A percentile compares a stretch with the other conserved stretches of the same genome.
Evolutionary conservation across 2,888 invertebrate genomes (phyloP).

Genomic region (Galerucella calmariensis): DNA sequence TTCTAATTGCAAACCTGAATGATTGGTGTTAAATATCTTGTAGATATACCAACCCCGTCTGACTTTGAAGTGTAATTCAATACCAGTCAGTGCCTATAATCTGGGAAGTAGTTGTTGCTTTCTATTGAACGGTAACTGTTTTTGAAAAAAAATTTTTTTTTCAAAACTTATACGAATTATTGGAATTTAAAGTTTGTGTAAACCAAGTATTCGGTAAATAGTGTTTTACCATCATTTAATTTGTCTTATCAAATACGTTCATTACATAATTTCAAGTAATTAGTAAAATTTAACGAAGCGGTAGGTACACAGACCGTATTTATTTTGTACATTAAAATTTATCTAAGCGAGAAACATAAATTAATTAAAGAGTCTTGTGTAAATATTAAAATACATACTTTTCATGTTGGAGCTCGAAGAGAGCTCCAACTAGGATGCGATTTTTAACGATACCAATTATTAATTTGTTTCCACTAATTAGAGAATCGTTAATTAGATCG

Average conservation of each 20-base stretch:
- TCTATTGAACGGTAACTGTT: too few relatives aligned
- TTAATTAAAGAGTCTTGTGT: constrained; percentile 47
- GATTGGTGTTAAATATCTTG: too few relatives aligned
- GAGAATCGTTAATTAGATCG: constrained; percentile 11
- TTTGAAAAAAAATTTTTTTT: too few relatives aligned
- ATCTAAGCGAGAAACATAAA: constrained; percentile 46
- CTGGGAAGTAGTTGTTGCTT: too few relatives aligned
- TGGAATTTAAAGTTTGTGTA: not conserved
- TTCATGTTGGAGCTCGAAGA: constrained; percentile 26
- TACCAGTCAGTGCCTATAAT: too few relatives aligned
- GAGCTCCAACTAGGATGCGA: constrained; percentile 25
- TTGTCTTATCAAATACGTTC: constrained; percentile 26
- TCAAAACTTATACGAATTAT: too few relatives aligned
- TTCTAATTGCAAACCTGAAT: too few relatives aligned
- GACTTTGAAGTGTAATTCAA: too few relatives aligned
- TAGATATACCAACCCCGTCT: too few relatives aligned
- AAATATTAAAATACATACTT: constrained; percentile 46
- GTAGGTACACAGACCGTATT: constrained; percentile 22
- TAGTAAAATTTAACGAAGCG: constrained; percentile 23
- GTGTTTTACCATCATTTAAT: constrained; percentile 18
- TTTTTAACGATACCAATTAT: constrained; percentile 44
- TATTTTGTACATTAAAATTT: constrained; percentile 37
- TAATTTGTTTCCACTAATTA: constrained; percentile 40
- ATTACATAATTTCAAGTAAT: constrained; percentile 26
- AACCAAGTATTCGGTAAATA: constrained; percentile 12